phyloP scores from a whole-genome alignment of 2,797 vertebrate genomes.

The Dendrocincla tyrannina region DNA sequence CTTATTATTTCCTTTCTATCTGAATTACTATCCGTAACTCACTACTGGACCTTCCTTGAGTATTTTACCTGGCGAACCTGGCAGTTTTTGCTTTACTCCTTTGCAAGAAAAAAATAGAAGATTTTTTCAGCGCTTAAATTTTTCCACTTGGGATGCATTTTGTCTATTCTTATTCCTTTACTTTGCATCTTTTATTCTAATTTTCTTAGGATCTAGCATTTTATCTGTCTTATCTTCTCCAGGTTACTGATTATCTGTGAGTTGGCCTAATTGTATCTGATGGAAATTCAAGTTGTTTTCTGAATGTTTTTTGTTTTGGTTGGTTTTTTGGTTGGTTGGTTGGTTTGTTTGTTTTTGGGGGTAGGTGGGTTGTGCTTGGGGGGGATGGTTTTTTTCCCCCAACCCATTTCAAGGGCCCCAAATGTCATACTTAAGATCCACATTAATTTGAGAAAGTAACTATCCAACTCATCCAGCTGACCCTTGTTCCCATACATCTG shows the following conservation, averaged over 20 bases:
- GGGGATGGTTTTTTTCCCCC: fast-evolving
- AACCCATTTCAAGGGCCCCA: not conserved
- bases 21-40: not conserved
- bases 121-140: not conserved
- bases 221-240: not conserved
- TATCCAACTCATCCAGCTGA: not conserved
- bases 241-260: not conserved
- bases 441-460: not conserved
- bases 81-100: not conserved
- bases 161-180: not conserved
- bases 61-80: not conserved
- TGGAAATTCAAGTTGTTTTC: not conserved
- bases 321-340: too few species aligned
- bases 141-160: not conserved
- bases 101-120: not conserved
- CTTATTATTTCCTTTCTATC: not conserved
- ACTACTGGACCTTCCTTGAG: not conserved
- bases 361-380: not conserved
- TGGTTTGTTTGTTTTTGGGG: not conserved
- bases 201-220: not conserved
- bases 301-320: not conserved
- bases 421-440: not conserved
- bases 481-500: not conserved
- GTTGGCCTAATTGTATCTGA: not conserved
- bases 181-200: not conserved